phyloP scores from a whole-genome alignment of 2,113 vertebrate genomes.

The Strix uralensis region DNA sequence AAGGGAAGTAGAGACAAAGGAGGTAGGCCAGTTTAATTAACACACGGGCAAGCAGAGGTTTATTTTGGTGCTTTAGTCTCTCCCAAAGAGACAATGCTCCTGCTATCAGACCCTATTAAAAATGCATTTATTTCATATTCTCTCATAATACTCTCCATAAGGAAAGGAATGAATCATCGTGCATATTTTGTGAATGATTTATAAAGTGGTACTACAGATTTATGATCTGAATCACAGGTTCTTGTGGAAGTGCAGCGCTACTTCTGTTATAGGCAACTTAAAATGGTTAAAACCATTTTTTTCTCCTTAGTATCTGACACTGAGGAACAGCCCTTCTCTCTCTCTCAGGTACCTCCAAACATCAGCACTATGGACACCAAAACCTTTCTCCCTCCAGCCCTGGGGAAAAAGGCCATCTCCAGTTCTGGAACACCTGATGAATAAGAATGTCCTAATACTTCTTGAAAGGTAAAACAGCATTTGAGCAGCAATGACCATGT shows the following conservation, averaged over 20 bases:
- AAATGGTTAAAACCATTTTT: background rate
- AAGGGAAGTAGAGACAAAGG: constrained; percentile 19
- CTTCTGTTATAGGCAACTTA: background rate
- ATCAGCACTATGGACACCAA: background rate
- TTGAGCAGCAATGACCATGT: background rate
- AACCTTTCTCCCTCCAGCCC: background rate
- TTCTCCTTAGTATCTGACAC: background rate
- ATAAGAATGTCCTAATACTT: background rate
- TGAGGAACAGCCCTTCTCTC: background rate
- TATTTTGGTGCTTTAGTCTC: constrained; percentile 7
- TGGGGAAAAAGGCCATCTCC: background rate
- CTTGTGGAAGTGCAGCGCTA: background rate
- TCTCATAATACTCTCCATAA: constrained; percentile 21
- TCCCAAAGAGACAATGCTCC: background rate
- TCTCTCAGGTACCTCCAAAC: background rate
- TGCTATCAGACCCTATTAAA: constrained; percentile 51
- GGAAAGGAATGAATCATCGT: constrained; percentile 9
- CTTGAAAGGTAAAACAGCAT: background rate
- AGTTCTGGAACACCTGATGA: background rate
- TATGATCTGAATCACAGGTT: background rate
- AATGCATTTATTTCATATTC: constrained; percentile 52
- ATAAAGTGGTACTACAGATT: constrained; percentile 31
- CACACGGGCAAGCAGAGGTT: background rate
- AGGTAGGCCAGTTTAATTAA: constrained; percentile 52
- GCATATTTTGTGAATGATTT: constrained; percentile 54